Base-by-base conservation (phyloP, 2,797 vertebrate genomes). In the Gobionotothen gibberifrons region DNA sequence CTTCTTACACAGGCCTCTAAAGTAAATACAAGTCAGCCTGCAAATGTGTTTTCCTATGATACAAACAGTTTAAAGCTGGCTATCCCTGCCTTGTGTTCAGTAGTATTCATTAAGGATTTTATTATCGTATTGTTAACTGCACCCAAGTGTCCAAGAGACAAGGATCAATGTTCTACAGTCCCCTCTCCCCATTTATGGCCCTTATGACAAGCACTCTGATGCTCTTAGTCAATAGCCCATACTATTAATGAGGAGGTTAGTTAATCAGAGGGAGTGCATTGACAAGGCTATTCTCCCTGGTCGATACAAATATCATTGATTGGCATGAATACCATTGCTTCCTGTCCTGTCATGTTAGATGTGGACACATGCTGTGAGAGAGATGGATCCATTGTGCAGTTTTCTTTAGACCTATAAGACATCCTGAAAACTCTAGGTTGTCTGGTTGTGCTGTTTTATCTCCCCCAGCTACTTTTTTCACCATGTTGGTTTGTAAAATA, bases 191-290 rank as follows among this genome's bases (percentile, higher is more conserved):
- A 70, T 90, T 89, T 85, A 90, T 75, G 73, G 74, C 60, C 85
- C 76, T 61, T 54, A 71, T 76, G 81, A 84, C 52, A 21, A 82
- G 82, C 80, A 74, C 83, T 75, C 52, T 59, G 78, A 79, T 75
- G 60, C 86, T 79, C 81, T 70, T 51, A 29, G 82, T 88, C 89
- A 82, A 86, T 87, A 85, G 83, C 55, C 84, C 84, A 81, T 91
- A 69, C 69, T 67, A 82, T 89, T 88, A 85, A 79, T 84, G 81
- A 85, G 83, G 69, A 80, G 86, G 77, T 77, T 79, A 78, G 82
- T 86, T 91, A 91, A 93, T 93, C 90, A 91, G 81, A 84, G 70
- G 88, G 85, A 93, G 92, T 93, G 92, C 92, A 90, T 61, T 79
- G 87, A 91, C 79, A 82, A 47, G 74, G 67, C 84, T 56, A 21